Evolutionary conservation across 2,888 invertebrate genomes (phyloP), one percentile per base, ranked within the genome.

Genomic region (Hyposoter dolosus): DNA sequence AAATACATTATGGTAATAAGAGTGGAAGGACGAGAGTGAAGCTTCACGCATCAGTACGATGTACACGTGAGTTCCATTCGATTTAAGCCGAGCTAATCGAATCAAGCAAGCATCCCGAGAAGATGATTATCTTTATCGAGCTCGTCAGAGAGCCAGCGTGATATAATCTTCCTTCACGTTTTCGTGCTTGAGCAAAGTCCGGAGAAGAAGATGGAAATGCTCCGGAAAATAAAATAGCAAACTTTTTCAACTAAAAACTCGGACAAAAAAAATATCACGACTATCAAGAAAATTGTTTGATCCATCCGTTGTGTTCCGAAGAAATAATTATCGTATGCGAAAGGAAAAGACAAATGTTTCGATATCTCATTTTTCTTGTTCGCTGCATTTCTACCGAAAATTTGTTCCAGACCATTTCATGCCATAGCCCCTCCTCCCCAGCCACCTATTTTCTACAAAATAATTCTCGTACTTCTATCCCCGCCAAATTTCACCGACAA

Each of bases 71-170:
- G 53, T 81, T 28, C 28, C 23, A 75, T 69, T 82, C 79, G 82
- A 79, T 82, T 82, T 75, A 43, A 63, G 74, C 66, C 45, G 45
- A 40, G 72, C 50, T 82, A 85, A 85, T 85, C 75, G 82, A 82
- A 85, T 85, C 63, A 75, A 69, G 69, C 68, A 71, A 79, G 82
- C 82, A 69, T 78, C 82, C 45, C n/a, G 72, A 74, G 43, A 85
- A 78, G 82, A 85, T 82, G 79, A 85, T 82, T 78, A 82, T 85
- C 82, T 82, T 82, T 76, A 85, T 82, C 78, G 78, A 85, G 78
- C 82, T 82, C 65, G 69, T 45, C 69, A 32, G 56, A 15, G 32
- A 3, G 19, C n/a, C n/a, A 35, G 71, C 50, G 47, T n/a, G 68
- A 75, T 50, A 56, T 28, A 78, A 82, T 74, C 78, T 82, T 53